Percentiles rank a stretch among this genome's conserved stretches.
Conservation (phyloP, 2,797 vertebrate genomes). For the Centroberyx gerrardi region DNA sequence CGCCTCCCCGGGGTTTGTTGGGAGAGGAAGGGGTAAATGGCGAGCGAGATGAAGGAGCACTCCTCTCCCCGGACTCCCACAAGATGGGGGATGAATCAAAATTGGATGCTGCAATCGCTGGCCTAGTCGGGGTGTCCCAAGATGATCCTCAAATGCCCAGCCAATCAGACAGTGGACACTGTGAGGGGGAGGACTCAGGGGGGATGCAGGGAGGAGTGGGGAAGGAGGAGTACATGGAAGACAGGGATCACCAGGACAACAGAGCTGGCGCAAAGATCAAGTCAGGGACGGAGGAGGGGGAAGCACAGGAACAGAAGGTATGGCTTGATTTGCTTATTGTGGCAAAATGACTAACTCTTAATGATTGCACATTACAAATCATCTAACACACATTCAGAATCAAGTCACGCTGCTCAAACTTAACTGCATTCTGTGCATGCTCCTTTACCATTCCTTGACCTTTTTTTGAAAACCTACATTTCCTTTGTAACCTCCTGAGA, state of each 20-base stretch:
- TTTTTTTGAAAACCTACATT: too few relatives aligned
- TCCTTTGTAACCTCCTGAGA: neutral
- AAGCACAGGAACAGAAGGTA: conserved; percentile 85
- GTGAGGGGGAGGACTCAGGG: conserved; percentile 82
- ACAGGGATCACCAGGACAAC: conserved; percentile 67
- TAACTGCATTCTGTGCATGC: neutral
- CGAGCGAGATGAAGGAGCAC: conserved; percentile 84
- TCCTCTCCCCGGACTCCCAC: conserved; percentile 93
- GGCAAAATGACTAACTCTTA: neutral
- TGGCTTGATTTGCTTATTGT: neutral
- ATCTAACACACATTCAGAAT: neutral
- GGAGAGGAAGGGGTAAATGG: conserved; percentile 76
- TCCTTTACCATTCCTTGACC: neutral
- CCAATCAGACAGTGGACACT: conserved; percentile 92
- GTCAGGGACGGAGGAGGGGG: conserved; percentile 81
- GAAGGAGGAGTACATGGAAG: conserved; percentile 84
- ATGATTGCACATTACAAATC: neutral
- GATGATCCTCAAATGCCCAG: conserved; percentile 97
- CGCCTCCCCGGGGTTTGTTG: conserved; percentile 84
- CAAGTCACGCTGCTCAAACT: neutral
- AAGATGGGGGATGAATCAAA: conserved; percentile 87
- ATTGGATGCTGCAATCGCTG: conserved; percentile 61
- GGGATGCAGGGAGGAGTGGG: conserved; percentile 70
- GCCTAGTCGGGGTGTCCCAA: conserved; percentile 77
- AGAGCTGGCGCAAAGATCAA: conserved; percentile 75